Base-by-base conservation (phyloP, 2,888 invertebrate genomes). In the Blera fallax region DNA sequence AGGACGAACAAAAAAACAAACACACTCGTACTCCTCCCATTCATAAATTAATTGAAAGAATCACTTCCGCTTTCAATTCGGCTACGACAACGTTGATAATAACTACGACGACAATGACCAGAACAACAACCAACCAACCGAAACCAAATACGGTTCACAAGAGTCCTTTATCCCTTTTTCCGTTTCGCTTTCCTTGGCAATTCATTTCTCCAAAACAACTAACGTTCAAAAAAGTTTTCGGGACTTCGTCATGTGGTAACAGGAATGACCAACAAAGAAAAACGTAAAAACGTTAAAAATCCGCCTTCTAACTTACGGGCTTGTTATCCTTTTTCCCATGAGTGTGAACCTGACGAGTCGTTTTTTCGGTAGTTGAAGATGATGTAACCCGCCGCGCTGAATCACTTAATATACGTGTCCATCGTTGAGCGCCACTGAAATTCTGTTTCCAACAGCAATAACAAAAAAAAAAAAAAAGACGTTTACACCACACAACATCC, bases 1-100 rank as follows among this genome's bases (percentile, higher is more conserved):
- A 58, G 21, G 37, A 56, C 56, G 54, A 18, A 72, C 88, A 89
- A 89, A 88, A 88, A 89, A 88, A 88, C 87, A 87, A 85, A 74
- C 11, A 37, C 52, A 27, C 6, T 18, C 24, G 76, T 87, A 43
- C 79, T 40, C 50, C 60, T 58, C 10, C 76, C 50, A 77, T 81
- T 85, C 85, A 81, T 77, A 85, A 85, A 85, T 85, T 81, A 81
- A 85, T 85, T 85, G 85, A 85, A 77, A 77, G 81, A 81, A 77
- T 80, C 85, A 81, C 85, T 85, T 85, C 85, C 85, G 85, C 72
- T 85, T 85, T 81, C 72, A 77, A 81, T 77, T 77, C 81, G 83
- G 62, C 73, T 40, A 40, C 60, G 65, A 77, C 58, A 45, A 80
- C 60, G 58, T 58, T 50, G 65, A 65, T 58, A 65, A 67, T 43